Evolutionary conservation across 2,797 vertebrate genomes (phyloP), one percentile per base, ranked within the genome.

Genomic region (Falco berigora): DNA sequence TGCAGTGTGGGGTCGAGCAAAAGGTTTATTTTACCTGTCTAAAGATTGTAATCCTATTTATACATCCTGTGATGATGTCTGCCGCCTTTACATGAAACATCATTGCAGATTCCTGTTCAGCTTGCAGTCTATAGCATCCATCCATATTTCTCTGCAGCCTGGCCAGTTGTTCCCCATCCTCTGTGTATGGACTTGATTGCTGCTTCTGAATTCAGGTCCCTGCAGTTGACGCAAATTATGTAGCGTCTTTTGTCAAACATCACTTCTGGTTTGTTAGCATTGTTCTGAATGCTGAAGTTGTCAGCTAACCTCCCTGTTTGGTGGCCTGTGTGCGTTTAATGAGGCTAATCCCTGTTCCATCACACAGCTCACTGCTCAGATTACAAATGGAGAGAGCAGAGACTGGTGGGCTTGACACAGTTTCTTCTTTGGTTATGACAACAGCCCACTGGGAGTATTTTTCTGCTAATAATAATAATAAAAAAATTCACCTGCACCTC

Each of bases 271-370:
- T 74, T 71, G 27, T 81, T 75, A 38, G 34, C 53, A 10, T 84
- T 32, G 16, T 53, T 92, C 36, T 72, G 68, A 78, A 36, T 46
- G 38, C 25, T 80, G 83, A 66, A 83, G 38, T 25, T 80, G 25
- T 34, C 56, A 3, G 34, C 9, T 25, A 1, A 32, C 32, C 25
- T 28, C 28, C 28, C 24, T 75, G 5, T 9, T 63, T 47, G 62
- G 13, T 77, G 16, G 36, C 4, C 0, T 24, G 9, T 61, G 28
- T 78, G 36, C 0, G 0, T 77, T 86, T 67, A 68, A 52, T 20
- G 24, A 59, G 19, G 32, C n/a, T 67, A 34, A 81, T 77, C 40
- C 24, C 27, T 1, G 2, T 56, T 71, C 56, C 66, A n/a, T 44
- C 69, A 47, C 19, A 19, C 52, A 69, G 15, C 10, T 92, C 25